phyloP scores from a whole-genome alignment of 1,140 invertebrate genomes.

The Micrasema longulum region DNA sequence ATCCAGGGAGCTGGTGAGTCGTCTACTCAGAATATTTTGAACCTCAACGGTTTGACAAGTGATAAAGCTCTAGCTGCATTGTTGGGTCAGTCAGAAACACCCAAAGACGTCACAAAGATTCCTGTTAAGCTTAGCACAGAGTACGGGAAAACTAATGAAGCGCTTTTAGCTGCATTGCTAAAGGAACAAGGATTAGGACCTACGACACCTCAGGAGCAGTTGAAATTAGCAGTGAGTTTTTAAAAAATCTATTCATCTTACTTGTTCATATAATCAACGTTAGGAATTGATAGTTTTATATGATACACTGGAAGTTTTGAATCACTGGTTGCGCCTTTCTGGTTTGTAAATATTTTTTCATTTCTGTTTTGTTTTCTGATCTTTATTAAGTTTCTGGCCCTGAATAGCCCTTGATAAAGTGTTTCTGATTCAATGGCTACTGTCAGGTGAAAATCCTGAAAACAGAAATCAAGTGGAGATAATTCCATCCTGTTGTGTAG shows the following conservation, averaged over 20 bases:
- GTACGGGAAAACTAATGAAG: conserved; percentile 73
- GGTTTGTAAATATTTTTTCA: no score
- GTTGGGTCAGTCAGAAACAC: conserved; percentile 58
- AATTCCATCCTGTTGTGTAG: no score
- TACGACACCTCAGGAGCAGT: conserved; percentile 72
- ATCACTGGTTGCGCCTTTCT: no score
- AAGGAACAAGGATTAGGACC: conserved; percentile 77
- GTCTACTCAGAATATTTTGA: conserved; percentile 54
- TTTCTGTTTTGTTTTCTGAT: no score
- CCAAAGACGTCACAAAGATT: conserved; percentile 60
- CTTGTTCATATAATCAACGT: background rate
- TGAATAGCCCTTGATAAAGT: no score
- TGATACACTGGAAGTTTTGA: no score
- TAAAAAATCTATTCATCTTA: background rate
- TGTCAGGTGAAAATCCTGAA: no score
- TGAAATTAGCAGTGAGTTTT: conserved; percentile 71
- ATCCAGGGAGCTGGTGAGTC: conserved; percentile 63
- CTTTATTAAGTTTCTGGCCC: no score
- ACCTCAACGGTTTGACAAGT: conserved; percentile 59
- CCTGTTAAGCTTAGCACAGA: conserved; percentile 65
- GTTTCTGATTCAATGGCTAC: no score
- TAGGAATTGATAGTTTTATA: no score
- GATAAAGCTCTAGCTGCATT: conserved; percentile 64
- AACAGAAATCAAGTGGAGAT: no score
- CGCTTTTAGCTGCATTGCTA: conserved; percentile 73